Evolutionary conservation across 2,888 invertebrate genomes (phyloP), one percentile per base, ranked within the genome.

Genomic region (Leucophenga maculata): DNA sequence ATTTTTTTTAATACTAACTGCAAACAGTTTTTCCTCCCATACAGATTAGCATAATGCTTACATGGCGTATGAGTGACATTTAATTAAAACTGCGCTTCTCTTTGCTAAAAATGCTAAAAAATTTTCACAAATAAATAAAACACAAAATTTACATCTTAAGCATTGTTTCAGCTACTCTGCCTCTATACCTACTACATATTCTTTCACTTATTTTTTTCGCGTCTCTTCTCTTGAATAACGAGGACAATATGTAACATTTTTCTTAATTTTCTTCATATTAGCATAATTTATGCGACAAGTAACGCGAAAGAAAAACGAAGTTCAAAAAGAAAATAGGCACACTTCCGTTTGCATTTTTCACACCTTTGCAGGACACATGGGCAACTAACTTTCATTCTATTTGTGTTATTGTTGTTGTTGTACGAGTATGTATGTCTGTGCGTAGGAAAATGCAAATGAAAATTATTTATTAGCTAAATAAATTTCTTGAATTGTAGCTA

Each of bases 21-120:
- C n/a, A n/a, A n/a, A n/a, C n/a, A n/a, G n/a, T n/a, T n/a, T n/a
- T 26, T 26, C 26, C 4, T 26, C 26, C 3, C 26, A 26, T 26
- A 26, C 4, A 26, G 26, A 3, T 26, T 26, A 3, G 26, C 26
- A 26, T 26, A 26, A 26, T 26, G 18, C 67, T 65, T 70, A 74
- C 75, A 70, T 73, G 78, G 78, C 80, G 77, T 81, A 82, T 79
- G 82, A 83, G 82, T 78, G 80, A 83, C 83, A 83, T 83, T 79
- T 79, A 83, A 80, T 83, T 80, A 81, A 60, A 75, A 26, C 26
- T 26, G 26, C 26, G 4, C 68, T 70, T 69, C 75, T 66, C 73
- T 69, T 62, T 62, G 18, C 6, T 44, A 3, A 26, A 26, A 59
- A 26, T 62, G 18, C 6, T 44, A 3, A 26, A 26, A 59, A 26